Percentiles rank a stretch among this genome's conserved stretches.
These are phyloP conservation scores for Amphiura filiformis DNA, from an alignment of 35 echinoderm and acorn worm species.

Conservation along the genomic window DNA sequence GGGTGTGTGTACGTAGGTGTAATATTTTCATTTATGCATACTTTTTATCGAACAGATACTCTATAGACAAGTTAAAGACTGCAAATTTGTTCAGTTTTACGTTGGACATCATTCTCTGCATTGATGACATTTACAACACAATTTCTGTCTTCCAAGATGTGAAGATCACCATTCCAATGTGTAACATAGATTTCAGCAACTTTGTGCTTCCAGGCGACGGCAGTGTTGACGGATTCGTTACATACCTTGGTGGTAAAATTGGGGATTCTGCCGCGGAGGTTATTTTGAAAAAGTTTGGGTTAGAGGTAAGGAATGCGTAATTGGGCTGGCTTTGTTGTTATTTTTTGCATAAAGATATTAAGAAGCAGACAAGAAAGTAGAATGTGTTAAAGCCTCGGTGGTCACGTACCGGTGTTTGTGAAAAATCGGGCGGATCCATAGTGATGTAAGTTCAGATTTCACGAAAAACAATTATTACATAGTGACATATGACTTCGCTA, in stretches of 20 bases:
- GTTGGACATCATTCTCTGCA: neutral
- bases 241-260: neutral
- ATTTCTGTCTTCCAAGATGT: neutral
- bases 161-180: slow-evolving; percentile 4
- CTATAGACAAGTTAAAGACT: slow-evolving; percentile 14
- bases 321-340: too few relatives aligned
- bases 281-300: neutral
- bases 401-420: too few relatives aligned
- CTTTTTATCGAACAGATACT: too few relatives aligned
- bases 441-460: too few relatives aligned
- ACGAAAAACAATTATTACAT: too few relatives aligned
- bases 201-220: neutral
- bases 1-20: too few relatives aligned
- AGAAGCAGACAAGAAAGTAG: too few relatives aligned
- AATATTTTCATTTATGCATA: too few relatives aligned
- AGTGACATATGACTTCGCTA: too few relatives aligned
- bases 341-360: too few relatives aligned
- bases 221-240: neutral
- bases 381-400: too few relatives aligned
- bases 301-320: neutral
- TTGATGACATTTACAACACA: neutral
- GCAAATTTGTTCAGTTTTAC: neutral
- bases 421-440: too few relatives aligned
- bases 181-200: neutral
- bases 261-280: neutral